A percentile compares a stretch with the other conserved stretches of the same genome.
phyloP scores from a whole-genome alignment of 2,113 vertebrate genomes.

The Odocoileus hemionus region DNA sequence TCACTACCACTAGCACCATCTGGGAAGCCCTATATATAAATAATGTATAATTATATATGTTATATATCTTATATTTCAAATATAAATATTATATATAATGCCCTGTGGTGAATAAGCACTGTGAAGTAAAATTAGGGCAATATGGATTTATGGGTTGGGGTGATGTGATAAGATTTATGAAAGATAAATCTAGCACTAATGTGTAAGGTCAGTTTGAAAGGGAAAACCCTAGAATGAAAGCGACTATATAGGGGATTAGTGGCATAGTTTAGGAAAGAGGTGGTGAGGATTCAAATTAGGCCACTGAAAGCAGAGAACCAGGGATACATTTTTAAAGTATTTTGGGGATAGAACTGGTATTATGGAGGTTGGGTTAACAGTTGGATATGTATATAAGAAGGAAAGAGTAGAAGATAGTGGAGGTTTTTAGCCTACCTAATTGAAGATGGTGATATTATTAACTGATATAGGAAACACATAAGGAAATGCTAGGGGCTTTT shows the following conservation, averaged over 20 bases:
- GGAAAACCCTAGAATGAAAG: neutral
- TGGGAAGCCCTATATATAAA: neutral
- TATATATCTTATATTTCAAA: neutral
- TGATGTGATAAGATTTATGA: neutral
- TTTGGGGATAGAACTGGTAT: neutral
- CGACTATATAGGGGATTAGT: neutral
- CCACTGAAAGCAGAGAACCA: neutral
- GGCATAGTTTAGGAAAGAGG: neutral
- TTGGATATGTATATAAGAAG: neutral
- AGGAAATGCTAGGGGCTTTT: neutral
- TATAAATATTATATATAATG: neutral
- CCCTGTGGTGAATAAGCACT: neutral
- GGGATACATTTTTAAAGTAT: neutral
- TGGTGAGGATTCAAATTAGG: neutral
- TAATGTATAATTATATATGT: neutral
- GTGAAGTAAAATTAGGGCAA: neutral
- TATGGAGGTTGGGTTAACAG: neutral
- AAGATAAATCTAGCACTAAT: neutral
- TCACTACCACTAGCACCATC: neutral
- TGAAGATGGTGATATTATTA: neutral
- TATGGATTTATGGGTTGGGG: neutral
- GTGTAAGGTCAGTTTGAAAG: neutral
- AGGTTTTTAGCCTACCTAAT: neutral
- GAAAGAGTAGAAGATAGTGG: neutral
- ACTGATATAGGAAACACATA: neutral